Base-by-base conservation (phyloP, 2,888 invertebrate species). In the Phortica magna region DNA sequence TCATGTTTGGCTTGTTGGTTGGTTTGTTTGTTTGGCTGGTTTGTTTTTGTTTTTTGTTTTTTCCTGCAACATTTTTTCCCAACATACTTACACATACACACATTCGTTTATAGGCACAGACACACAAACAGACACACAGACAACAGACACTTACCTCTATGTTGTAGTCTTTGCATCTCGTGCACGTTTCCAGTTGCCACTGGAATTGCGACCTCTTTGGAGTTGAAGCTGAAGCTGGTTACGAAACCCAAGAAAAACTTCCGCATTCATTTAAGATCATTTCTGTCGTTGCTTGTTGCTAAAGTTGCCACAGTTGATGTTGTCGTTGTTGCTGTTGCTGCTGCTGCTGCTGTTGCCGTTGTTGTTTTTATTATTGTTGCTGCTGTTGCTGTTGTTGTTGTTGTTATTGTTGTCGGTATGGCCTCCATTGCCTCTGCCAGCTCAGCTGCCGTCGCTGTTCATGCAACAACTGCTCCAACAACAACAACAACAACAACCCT, bases 211-310 rank as follows among this genome's bases (percentile, higher is more conserved):
- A 85, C 85, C 85, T 85, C 85, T 85, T 85, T 87, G 85, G 85
- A 82, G 72, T 77, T 79, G 77, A 78, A 77, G 79, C 78, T 83
- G 83, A 83, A 87, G 89, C 89, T 89, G 89, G 89, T 91, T 91
- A 91, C 90, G 91, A 91, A 91, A 91, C 88, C 84, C 89, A 84
- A 90, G 89, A 90, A 91, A 91, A 91, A 90, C 91, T 91, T 91
- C 91, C 91, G 91, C 91, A 91, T 91, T 91, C 91, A 91, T 91
- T 91, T 90, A 88, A 90, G 90, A 91, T 91, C 90, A 90, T 90
- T 91, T 89, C 89, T 90, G 89, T 89, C 89, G 89, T 85, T 89
- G 73, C 79, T 78, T 83, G 87, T 79, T 84, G 84, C 75, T 81
- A 84, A 48, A 78, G 81, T 43, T 77, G 79, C 43, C 77, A 79